These are phyloP conservation scores for Scelioninae gen. 1 DNA, from an alignment of 2,888 invertebrate species.

Conservation along the genomic window DNA sequence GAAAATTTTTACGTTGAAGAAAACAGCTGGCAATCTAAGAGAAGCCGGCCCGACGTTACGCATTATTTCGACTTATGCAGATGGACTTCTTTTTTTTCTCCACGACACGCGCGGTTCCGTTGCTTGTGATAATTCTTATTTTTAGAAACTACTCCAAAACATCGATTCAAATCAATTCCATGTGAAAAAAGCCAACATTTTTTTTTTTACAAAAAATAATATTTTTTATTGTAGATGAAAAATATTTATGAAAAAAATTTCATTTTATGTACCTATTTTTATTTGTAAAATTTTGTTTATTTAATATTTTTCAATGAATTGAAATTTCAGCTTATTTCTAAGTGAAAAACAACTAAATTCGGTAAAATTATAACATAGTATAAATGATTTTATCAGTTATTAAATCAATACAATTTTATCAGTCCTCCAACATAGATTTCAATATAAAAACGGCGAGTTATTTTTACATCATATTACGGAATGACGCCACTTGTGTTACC, in stretches of 20 bases:
- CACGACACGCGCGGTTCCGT: slow-evolving; percentile 1
- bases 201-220: too few relatives aligned
- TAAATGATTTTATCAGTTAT: too few relatives aligned
- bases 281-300: too few relatives aligned
- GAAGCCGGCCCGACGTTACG: slow-evolving; percentile 23
- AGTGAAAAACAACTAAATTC: too few relatives aligned
- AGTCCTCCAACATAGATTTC: neutral
- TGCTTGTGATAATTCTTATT: slow-evolving; percentile 45
- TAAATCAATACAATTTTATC: slow-evolving; percentile 11
- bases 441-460: neutral
- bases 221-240: too few relatives aligned
- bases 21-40: neutral
- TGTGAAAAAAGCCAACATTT: neutral
- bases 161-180: slow-evolving; percentile 11
- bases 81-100: slow-evolving; percentile 26
- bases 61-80: slow-evolving; percentile 10
- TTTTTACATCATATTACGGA: neutral
- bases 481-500: neutral
- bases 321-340: too few relatives aligned
- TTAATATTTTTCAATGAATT: too few relatives aligned
- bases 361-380: too few relatives aligned
- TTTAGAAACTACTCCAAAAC: slow-evolving; percentile 31
- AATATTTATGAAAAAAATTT: too few relatives aligned
- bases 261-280: too few relatives aligned
- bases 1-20: slow-evolving; percentile 33